These are phyloP conservation scores for Datnioides undecimradiatus DNA, from an alignment of 2,113 vertebrate species.

Conservation along the genomic window DNA sequence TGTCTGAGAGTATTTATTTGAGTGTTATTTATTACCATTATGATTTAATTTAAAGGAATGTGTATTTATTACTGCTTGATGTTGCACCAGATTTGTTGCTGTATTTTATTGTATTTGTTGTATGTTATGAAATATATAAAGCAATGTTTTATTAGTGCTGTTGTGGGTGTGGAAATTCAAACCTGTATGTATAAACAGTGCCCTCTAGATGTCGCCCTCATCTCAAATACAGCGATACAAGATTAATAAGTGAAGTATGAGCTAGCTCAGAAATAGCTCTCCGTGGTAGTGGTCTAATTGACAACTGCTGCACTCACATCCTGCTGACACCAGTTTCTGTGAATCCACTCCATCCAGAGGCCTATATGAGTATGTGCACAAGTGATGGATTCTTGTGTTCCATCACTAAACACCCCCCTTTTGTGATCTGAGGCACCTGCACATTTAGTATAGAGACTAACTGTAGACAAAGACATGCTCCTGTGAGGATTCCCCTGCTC, in stretches of 20 bases:
- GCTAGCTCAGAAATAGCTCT: not conserved
- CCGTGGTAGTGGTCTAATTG: not conserved
- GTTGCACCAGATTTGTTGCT: conserved; percentile 67
- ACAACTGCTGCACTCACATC: not conserved
- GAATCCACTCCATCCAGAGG: not conserved
- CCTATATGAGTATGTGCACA: no score
- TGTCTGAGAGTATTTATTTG: conserved; percentile 67
- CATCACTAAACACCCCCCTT: not conserved
- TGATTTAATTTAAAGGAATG: conserved; percentile 55
- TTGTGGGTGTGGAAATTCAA: conserved; percentile 7
- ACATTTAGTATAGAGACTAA: not conserved
- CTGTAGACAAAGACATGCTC: not conserved
- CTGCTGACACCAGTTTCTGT: not conserved
- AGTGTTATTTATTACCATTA: conserved; percentile 70
- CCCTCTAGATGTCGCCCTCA: conserved; percentile 68
- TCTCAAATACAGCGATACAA: not conserved
- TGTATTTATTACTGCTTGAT: conserved; percentile 73
- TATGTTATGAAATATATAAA: conserved; percentile 56
- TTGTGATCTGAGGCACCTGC: not conserved
- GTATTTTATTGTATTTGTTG: conserved; percentile 55
- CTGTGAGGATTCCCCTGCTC: no score
- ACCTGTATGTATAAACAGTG: not conserved
- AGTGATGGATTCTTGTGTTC: not conserved
- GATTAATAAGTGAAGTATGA: not conserved
- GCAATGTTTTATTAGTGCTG: conserved; percentile 27